Evolutionary conservation across 2,113 vertebrate genomes (phyloP).

Genomic region (Podiceps cristatus): DNA sequence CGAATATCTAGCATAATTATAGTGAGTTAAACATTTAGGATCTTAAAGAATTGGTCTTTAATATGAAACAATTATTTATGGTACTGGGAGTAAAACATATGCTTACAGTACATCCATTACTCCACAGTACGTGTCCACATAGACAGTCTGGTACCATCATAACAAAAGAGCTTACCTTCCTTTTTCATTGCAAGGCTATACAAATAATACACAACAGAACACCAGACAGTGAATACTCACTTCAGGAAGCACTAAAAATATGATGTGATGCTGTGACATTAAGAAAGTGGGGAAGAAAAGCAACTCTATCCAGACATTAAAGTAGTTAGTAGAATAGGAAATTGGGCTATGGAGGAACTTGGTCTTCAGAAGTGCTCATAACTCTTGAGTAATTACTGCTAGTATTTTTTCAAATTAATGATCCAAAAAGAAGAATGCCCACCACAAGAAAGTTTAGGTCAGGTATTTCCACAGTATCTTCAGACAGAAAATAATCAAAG

Average conservation of each 20-base stretch:
- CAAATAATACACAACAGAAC: not conserved
- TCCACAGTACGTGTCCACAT: not conserved
- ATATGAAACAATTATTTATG: not conserved
- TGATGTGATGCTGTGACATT: not conserved
- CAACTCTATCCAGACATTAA: not conserved
- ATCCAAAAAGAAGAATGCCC: not conserved
- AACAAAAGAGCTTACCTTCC: not conserved
- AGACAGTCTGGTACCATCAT: fast-evolving
- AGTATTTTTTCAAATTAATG: not conserved
- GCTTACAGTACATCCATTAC: not conserved
- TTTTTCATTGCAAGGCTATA: not conserved
- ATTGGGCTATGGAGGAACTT: not conserved
- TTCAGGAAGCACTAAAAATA: not conserved
- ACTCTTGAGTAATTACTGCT: not conserved
- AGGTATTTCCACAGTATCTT: not conserved
- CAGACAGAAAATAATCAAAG: not conserved
- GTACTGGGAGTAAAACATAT: not conserved
- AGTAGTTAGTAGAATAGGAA: not conserved
- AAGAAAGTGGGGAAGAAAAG: not conserved
- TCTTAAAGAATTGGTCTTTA: not conserved
- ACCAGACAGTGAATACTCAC: not conserved
- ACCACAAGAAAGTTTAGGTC: not conserved
- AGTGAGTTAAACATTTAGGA: not conserved
- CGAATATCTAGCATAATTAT: not conserved
- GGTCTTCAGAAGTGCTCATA: not conserved